These are phyloP conservation scores for Capra hircus DNA, from an alignment of 2,113 vertebrate genomes.

Conservation along the genomic window DNA sequence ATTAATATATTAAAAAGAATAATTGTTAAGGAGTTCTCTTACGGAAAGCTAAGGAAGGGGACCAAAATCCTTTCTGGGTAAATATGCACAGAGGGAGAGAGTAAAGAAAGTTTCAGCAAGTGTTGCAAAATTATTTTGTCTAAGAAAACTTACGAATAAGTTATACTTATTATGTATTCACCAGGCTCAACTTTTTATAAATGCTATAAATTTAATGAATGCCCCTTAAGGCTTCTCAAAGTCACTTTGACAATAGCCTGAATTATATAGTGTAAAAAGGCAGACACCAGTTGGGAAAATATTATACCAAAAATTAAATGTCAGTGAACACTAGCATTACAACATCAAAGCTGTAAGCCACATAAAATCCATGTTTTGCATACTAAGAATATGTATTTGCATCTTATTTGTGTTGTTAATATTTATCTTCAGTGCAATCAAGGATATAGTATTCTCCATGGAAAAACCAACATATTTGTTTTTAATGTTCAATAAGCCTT, in stretches of 20 bases:
- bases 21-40: not conserved
- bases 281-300: slow-evolving; percentile 26
- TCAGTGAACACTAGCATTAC: slow-evolving; percentile 59
- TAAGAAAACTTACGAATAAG: not conserved
- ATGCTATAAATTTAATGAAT: slow-evolving; percentile 6
- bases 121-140: not conserved
- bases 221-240: not conserved
- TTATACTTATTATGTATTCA: not conserved
- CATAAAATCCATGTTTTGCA: slow-evolving; percentile 20
- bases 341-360: slow-evolving; percentile 48
- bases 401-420: slow-evolving; percentile 54
- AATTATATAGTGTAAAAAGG: not conserved
- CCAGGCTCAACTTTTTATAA: not conserved
- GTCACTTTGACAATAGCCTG: not conserved
- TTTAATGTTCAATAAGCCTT: not conserved
- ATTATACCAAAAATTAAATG: slow-evolving; percentile 68
- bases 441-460: not conserved
- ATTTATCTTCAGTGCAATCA: slow-evolving; percentile 28
- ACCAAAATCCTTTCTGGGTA: not conserved
- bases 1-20: not conserved
- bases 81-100: not conserved
- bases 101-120: not conserved
- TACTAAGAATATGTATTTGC: slow-evolving; percentile 50
- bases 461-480: not conserved
- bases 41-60: not conserved